Conservation (phyloP, 2,888 invertebrate species). For the Torymus aiolomorphi region DNA sequence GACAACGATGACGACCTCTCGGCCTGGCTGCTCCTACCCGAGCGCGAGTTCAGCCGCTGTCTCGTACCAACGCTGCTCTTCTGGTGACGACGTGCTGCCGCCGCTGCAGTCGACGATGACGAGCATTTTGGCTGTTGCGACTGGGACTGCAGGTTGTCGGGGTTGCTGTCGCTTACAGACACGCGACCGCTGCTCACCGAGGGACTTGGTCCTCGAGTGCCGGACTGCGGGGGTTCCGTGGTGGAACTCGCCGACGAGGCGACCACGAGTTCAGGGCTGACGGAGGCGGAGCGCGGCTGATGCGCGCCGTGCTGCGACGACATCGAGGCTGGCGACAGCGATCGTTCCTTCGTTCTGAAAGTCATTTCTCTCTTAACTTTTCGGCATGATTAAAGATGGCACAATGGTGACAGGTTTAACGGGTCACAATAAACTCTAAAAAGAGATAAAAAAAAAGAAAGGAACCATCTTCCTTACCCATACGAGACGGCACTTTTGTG, state of each 20-base stretch:
- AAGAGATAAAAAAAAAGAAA: no score
- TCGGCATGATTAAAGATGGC: no score
- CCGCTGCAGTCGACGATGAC: no score
- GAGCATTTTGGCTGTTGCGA: no score
- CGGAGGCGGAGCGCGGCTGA: conserved; percentile 45
- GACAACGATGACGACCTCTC: conserved; percentile 27
- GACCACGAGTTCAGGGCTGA: conserved; percentile 57
- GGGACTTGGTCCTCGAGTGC: conserved; percentile 49
- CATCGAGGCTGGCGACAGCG: conserved; percentile 54
- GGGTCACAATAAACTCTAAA: neutral
- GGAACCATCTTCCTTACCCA: conserved; percentile 30
- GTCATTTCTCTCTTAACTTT: no score
- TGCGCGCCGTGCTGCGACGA: conserved; percentile 39
- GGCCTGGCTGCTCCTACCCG: conserved; percentile 9
- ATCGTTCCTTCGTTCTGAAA: conserved; percentile 39
- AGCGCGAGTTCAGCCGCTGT: conserved; percentile 25
- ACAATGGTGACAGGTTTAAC: no score
- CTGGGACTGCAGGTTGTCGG: no score
- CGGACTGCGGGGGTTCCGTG: neutral
- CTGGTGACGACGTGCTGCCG: conserved; percentile 35
- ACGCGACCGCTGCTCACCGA: conserved; percentile 61
- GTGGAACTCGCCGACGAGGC: conserved; percentile 53
- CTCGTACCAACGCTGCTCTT: conserved; percentile 8
- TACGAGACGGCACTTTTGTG: conserved; percentile 59
- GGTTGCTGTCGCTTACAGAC: conserved; percentile 55